Percentiles rank a stretch among this genome's conserved stretches.
These are phyloP conservation scores for Tiliacea citrago DNA, from an alignment of 2,888 invertebrate species.

Conservation along the genomic window DNA sequence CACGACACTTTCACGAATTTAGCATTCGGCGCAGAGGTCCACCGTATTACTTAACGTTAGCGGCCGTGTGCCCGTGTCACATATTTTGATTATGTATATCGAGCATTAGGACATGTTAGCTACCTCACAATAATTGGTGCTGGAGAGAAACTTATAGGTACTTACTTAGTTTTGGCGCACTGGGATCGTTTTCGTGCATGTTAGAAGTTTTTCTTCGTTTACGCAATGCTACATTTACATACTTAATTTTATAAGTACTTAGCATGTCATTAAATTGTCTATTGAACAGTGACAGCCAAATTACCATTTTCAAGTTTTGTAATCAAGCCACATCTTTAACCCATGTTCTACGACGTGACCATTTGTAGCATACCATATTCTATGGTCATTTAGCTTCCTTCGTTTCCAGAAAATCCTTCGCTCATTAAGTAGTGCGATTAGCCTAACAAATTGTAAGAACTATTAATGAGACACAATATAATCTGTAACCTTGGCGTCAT, in stretches of 20 bases:
- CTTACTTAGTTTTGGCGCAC: background rate
- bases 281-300: background rate
- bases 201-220: background rate
- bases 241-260: background rate
- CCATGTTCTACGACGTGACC: background rate
- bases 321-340: background rate
- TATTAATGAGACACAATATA: conserved; percentile 15
- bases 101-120: conserved; percentile 10
- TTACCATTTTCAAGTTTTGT: background rate
- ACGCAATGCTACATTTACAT: background rate
- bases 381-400: background rate
- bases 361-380: background rate
- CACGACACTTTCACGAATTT: conserved; percentile 83
- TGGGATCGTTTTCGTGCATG: background rate
- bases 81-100: conserved; percentile 44
- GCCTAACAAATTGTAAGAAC: background rate
- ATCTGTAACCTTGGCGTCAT: conserved; percentile 31
- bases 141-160: background rate
- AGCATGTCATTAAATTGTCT: background rate
- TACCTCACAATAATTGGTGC: background rate
- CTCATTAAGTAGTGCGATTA: conserved; percentile 5
- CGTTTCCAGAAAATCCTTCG: background rate
- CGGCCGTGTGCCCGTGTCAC: conserved; percentile 49
- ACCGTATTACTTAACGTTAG: conserved; percentile 55
- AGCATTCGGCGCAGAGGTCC: conserved; percentile 76